These are phyloP conservation scores for Sarcophaga rosellei DNA, from an alignment of 2,888 invertebrate genomes.

Conservation along the genomic window DNA sequence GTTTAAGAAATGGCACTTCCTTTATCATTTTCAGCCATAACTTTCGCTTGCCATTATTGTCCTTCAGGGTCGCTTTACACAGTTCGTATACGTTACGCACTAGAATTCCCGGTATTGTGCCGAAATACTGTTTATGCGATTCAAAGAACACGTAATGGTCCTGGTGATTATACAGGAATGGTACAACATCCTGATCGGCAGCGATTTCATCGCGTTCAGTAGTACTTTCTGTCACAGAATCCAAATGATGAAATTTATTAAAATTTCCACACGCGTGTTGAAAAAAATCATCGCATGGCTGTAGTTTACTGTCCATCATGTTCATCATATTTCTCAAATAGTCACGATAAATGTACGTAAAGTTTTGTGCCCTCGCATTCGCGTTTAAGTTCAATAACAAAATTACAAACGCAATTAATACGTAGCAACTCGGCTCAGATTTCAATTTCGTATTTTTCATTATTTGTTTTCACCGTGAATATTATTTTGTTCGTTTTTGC, in stretches of 20 bases:
- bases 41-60: conserved; percentile 11
- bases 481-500: conserved; percentile 23
- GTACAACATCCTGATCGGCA: conserved; percentile 71
- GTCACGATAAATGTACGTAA: conserved; percentile 74
- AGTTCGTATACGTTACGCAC: conserved; percentile 74
- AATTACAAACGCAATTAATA: conserved; percentile 23
- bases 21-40: conserved; percentile 72
- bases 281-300: conserved; percentile 77
- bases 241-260: conserved; percentile 24
- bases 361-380: conserved; percentile 41
- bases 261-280: conserved; percentile 77
- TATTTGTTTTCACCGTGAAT: background rate
- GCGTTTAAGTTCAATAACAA: conserved; percentile 43
- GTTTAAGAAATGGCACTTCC: conserved; percentile 73
- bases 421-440: background rate
- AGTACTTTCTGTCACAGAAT: background rate
- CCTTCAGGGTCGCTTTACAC: conserved; percentile 67
- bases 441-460: conserved; percentile 28
- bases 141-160: conserved; percentile 76
- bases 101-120: conserved; percentile 73
- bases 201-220: background rate
- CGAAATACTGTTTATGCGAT: conserved; percentile 71
- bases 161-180: conserved; percentile 77
- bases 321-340: conserved; percentile 73
- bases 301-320: conserved; percentile 71